Percentiles rank a stretch among this genome's conserved stretches.
Evolutionary conservation across 2,888 invertebrate genomes (phyloP).

Genomic region (Conistra vaccinii): DNA sequence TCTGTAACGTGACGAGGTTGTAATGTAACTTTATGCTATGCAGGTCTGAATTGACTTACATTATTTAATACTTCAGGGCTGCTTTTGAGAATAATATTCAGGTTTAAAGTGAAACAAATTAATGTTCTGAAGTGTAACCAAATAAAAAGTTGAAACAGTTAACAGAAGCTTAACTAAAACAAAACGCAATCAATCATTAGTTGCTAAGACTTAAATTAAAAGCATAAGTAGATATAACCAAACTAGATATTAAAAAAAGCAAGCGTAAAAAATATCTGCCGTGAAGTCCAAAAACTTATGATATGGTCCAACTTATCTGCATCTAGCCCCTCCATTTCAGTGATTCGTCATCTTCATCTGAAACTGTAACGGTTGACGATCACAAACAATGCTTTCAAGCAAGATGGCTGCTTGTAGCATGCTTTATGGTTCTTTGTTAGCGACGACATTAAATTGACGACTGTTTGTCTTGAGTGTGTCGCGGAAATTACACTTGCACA

Average conservation of each 20-base stretch:
- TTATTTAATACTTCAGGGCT: slow-evolving; percentile 8
- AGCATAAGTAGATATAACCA: not conserved
- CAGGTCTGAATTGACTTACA: not conserved
- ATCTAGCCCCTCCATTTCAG: slow-evolving; percentile 2
- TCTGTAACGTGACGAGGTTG: slow-evolving; percentile 28
- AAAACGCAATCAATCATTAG: not conserved
- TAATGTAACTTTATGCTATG: slow-evolving; percentile 18
- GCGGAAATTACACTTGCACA: slow-evolving; percentile 49
- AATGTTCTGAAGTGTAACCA: not conserved
- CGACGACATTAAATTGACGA: slow-evolving; percentile 45
- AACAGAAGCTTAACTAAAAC: not conserved
- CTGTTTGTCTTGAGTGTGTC: slow-evolving; percentile 49
- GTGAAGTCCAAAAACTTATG: not conserved
- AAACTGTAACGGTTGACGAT: slow-evolving; percentile 56
- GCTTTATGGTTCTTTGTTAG: slow-evolving; percentile 65
- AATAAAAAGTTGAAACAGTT: not conserved
- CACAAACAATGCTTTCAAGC: slow-evolving; percentile 59
- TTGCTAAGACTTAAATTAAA: no score
- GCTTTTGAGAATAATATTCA: not conserved
- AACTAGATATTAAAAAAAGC: not conserved
- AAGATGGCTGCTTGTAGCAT: slow-evolving; percentile 53
- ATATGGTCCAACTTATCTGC: not conserved
- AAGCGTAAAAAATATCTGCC: not conserved
- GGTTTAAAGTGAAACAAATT: no score
- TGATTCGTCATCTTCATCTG: slow-evolving; percentile 39